phyloP scores from a whole-genome alignment of 2,888 invertebrate genomes.

The Nezara viridula region DNA sequence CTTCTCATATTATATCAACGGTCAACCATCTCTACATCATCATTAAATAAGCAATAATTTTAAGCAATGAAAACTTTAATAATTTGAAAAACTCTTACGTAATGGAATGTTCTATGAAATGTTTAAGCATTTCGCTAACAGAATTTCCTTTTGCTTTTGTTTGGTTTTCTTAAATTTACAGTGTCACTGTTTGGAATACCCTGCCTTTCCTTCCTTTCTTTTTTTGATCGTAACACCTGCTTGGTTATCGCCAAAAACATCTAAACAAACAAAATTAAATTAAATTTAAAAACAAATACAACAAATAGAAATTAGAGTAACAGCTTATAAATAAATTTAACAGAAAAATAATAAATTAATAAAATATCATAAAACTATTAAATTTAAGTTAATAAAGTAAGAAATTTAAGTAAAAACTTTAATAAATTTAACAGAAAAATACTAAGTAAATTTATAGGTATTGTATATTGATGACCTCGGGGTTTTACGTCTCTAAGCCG shows the following conservation, averaged over 20 bases:
- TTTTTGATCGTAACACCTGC: conserved; percentile 88
- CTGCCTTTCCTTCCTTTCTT: conserved; percentile 83
- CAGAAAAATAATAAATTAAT: too few relatives aligned
- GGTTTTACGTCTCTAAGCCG: too few relatives aligned
- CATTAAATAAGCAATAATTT: neutral
- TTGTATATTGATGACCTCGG: too few relatives aligned
- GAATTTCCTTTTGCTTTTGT: conserved; percentile 68
- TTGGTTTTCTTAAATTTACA: conserved; percentile 78
- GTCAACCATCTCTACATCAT: too few relatives aligned
- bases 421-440: too few relatives aligned
- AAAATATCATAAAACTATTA: too few relatives aligned
- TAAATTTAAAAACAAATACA: neutral
- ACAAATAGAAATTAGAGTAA: too few relatives aligned
- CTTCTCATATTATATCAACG: too few relatives aligned
- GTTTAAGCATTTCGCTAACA: conserved; percentile 66
- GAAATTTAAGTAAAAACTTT: too few relatives aligned
- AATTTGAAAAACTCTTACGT: conserved; percentile 80
- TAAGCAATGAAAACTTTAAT: neutral
- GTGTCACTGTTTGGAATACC: conserved; percentile 77
- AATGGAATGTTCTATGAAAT: conserved; percentile 44
- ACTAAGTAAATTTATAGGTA: too few relatives aligned
- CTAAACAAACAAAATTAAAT: conserved; percentile 68
- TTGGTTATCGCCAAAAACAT: conserved; percentile 82
- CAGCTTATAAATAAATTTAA: too few relatives aligned
- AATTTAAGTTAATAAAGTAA: too few relatives aligned